Base-by-base conservation (phyloP, 2,113 vertebrate genomes). In the Hydrolagus affinis region DNA sequence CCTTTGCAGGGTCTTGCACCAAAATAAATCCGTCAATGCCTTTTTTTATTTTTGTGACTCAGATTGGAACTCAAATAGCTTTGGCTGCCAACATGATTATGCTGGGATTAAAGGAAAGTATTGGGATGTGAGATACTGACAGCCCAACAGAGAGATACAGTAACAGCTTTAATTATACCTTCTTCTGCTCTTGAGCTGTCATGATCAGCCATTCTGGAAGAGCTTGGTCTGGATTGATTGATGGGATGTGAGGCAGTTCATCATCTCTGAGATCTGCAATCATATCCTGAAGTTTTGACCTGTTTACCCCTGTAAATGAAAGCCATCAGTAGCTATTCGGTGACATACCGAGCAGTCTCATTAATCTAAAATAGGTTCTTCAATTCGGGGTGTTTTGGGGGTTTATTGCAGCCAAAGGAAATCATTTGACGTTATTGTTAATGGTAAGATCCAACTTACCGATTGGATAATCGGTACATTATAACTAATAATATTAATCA, bases 231-330 rank as follows among this genome's bases (percentile, higher is more conserved):
- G 92, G 93, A 91, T 88, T 94, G 92, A 93, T 91, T 94, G 91
- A 93, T 91, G 92, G 91, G 88, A 94, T 92, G 90, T 93, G 92
- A 89, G 91, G 86, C 89, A 94, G 90, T 88, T 93, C 91, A 91
- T 93, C 93, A 90, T 94, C 92, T 89, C 93, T 93, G 90, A 95
- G 93, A 93, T 94, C 92, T 91, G 93, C 91, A 92, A 94, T 93
- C 92, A 94, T 93, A 91, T 93, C 91, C 87, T 91, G 92, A 88
- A 94, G 90, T 91, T 94, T 93, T 92, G 92, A 94, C 91, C 91
- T 93, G 92, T 91, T 94, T 90, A 94, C 91, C 91, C 93, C 92
- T 94, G 91, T 89, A 93, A 94, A 93, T 94, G 92, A 93, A 94
- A 0, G 91, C 91, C 90, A 93, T 91, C 91, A 92, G 89, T 88